A percentile compares a stretch with the other conserved stretches of the same genome.
These are phyloP conservation scores for Conopomorpha cramerella DNA, from an alignment of 1,140 invertebrate genomes.

Conservation along the genomic window DNA sequence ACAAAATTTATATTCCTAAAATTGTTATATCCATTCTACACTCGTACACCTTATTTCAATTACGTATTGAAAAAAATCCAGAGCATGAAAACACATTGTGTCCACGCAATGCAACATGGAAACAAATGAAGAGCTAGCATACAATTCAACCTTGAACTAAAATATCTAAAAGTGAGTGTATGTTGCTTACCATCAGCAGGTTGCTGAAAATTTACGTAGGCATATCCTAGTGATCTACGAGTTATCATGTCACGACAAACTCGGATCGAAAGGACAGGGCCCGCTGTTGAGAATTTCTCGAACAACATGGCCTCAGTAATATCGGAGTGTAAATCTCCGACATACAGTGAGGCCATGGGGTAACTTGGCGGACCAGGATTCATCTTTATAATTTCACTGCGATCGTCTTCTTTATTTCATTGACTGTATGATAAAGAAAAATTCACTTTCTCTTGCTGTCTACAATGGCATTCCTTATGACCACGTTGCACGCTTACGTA, in stretches of 20 bases:
- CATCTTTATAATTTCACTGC: constrained; percentile 60
- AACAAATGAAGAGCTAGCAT: no score
- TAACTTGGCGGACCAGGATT: constrained; percentile 82
- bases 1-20: no score
- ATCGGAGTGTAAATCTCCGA: constrained; percentile 97
- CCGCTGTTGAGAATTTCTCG: constrained; percentile 98
- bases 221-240: constrained; percentile 96
- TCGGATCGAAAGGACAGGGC: constrained; percentile 96
- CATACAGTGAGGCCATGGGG: constrained; percentile 97
- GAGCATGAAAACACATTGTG: no score
- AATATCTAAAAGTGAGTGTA: no score
- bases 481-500: constrained; percentile 62
- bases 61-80: no score
- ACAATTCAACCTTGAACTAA: no score
- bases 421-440: constrained; percentile 32
- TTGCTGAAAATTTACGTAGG: constrained; percentile 99
- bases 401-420: constrained; percentile 27
- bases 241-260: constrained; percentile 98
- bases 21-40: no score
- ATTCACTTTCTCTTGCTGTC: constrained; percentile 61
- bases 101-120: no score
- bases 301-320: constrained; percentile 99
- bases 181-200: constrained; percentile 96
- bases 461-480: constrained; percentile 57
- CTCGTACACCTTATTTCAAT: no score